phyloP scores from a whole-genome alignment of 2,113 vertebrate species.

The Raja brachyura region DNA sequence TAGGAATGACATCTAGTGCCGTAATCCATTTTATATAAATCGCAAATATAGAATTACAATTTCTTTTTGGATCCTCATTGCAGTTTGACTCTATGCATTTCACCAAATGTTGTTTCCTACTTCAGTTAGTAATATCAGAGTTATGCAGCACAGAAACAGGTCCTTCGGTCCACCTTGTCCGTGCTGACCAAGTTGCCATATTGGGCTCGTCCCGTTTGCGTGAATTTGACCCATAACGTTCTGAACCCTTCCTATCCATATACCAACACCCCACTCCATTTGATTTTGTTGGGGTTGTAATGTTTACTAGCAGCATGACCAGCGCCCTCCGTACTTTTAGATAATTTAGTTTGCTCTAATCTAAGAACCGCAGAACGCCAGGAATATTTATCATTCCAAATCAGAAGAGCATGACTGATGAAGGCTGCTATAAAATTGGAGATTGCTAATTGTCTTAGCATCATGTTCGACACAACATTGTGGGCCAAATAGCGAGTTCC shows the following conservation, averaged over 20 bases:
- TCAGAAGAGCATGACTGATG: not conserved
- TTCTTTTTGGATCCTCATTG: not conserved
- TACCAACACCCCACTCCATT: not conserved
- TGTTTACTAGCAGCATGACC: not conserved
- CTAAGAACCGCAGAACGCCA: not conserved
- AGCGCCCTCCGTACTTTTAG: too few species aligned
- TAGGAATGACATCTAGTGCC: too few species aligned
- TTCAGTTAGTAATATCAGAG: not conserved
- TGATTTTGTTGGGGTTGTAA: not conserved
- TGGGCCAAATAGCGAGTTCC: too few species aligned
- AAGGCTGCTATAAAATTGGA: not conserved
- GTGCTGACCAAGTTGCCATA: too few species aligned
- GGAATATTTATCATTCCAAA: not conserved
- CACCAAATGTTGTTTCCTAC: not conserved
- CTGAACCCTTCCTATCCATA: too few species aligned
- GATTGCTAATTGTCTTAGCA: not conserved
- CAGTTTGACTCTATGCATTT: not conserved
- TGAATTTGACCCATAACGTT: too few species aligned
- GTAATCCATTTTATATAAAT: not conserved
- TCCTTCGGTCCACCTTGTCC: too few species aligned
- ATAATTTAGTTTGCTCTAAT: not conserved
- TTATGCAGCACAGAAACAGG: not conserved
- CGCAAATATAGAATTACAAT: not conserved
- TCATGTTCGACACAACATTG: too few species aligned
- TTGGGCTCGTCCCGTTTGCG: too few species aligned